phyloP scores from a whole-genome alignment of 2,113 vertebrate genomes.

The Corythaeola cristata region DNA sequence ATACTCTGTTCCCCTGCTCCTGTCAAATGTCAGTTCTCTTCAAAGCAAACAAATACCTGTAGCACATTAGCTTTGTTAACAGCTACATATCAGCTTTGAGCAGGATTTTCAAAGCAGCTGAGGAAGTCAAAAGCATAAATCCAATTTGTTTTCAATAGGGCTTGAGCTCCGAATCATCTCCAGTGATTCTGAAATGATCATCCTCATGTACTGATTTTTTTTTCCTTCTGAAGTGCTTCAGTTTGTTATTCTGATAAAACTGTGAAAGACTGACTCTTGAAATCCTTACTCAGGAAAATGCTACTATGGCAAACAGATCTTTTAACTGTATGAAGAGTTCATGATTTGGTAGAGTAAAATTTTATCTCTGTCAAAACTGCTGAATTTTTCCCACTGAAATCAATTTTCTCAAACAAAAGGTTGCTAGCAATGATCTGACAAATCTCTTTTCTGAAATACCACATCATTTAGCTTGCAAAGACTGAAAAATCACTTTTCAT shows the following conservation, averaged over 20 bases:
- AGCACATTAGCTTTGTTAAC: background rate
- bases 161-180: background rate
- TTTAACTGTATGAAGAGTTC: background rate
- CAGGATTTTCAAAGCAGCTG: constrained; percentile 2
- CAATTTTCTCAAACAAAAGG: background rate
- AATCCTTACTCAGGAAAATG: background rate
- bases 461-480: background rate
- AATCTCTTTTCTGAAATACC: background rate
- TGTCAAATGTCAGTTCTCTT: background rate
- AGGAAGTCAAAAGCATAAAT: background rate
- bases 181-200: background rate
- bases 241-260: background rate
- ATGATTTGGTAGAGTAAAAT: background rate
- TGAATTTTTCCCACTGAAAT: background rate
- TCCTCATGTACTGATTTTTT: background rate
- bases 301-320: background rate
- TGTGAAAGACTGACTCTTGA: background rate
- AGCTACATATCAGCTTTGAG: background rate
- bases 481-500: background rate
- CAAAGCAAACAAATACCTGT: background rate
- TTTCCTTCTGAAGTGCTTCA: background rate
- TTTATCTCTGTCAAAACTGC: background rate
- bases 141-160: background rate
- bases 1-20: background rate
- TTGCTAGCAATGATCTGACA: background rate